phyloP scores from a whole-genome alignment of 2,113 vertebrate species.

The Tenrec ecaudatus region DNA sequence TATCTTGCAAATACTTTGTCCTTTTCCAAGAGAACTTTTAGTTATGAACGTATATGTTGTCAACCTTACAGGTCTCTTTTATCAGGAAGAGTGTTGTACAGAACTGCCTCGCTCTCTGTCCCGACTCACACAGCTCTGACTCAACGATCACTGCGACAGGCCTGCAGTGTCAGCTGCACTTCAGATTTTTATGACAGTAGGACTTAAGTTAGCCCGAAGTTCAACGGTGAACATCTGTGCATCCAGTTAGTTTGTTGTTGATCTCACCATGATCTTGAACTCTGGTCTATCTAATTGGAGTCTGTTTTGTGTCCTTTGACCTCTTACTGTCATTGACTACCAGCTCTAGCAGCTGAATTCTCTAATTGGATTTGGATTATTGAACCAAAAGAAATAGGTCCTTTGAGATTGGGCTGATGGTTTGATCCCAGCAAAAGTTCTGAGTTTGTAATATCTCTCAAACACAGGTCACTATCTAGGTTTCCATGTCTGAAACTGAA shows the following conservation, averaged over 20 bases:
- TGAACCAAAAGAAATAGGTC: not conserved
- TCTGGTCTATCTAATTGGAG: not conserved
- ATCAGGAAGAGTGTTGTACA: not conserved
- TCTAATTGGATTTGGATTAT: not conserved
- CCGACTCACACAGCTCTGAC: not conserved
- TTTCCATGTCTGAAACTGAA: not conserved
- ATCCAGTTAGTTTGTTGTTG: not conserved
- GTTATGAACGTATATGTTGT: not conserved
- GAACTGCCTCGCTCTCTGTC: not conserved
- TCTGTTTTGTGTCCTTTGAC: not conserved
- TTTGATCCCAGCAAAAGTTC: not conserved
- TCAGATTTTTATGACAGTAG: not conserved
- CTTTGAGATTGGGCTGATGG: not conserved
- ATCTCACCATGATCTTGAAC: not conserved
- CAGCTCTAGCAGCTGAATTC: not conserved
- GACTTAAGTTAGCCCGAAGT: conserved; percentile 3
- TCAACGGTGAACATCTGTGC: not conserved
- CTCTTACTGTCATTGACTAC: not conserved
- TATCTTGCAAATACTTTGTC: too few species aligned
- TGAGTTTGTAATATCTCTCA: not conserved
- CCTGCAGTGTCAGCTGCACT: not conserved
- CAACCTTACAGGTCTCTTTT: conserved; percentile 41
- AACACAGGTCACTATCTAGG: not conserved
- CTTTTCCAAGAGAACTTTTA: not conserved
- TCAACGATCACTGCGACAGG: not conserved